Percentiles rank a stretch among this genome's conserved stretches.
Evolutionary conservation across 2,797 vertebrate species (phyloP).

Genomic region (Sebastes reedi): DNA sequence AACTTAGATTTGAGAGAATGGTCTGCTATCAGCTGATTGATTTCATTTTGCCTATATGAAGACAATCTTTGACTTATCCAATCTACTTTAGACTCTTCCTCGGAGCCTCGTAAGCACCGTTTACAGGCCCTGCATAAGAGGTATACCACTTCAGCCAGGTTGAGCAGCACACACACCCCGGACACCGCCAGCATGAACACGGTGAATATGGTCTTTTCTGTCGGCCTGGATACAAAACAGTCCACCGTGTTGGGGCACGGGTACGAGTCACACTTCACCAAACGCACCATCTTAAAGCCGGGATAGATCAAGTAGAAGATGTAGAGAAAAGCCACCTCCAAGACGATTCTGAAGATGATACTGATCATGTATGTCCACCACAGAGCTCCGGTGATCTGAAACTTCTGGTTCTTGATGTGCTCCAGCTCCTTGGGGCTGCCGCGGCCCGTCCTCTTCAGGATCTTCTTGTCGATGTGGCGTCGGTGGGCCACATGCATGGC

Average conservation of each 20-base stretch:
- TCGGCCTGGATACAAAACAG: slow-evolving; percentile 97
- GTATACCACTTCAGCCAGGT: slow-evolving; percentile 92
- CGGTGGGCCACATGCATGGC: slow-evolving; percentile 98
- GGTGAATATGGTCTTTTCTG: slow-evolving; percentile 97
- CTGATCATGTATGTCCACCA: slow-evolving; percentile 99
- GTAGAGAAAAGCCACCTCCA: slow-evolving; percentile 94
- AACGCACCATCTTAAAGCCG: slow-evolving; percentile 94
- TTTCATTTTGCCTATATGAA: slow-evolving; percentile 93
- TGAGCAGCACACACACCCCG: slow-evolving; percentile 93
- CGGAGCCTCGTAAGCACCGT: slow-evolving; percentile 78
- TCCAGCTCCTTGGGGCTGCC: slow-evolving; percentile 89
- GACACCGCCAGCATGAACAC: slow-evolving; percentile 97
- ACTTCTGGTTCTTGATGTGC: slow-evolving; percentile 93
- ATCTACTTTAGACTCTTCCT: slow-evolving; percentile 84
- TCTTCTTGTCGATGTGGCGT: slow-evolving; percentile 94
- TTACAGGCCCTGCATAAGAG: slow-evolving; percentile 88
- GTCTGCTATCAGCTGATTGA: slow-evolving; percentile 89
- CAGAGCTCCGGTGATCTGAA: slow-evolving; percentile 90
- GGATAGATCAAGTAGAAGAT: slow-evolving; percentile 98
- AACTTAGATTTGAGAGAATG: slow-evolving; percentile 82
- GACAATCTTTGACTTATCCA: slow-evolving; percentile 86
- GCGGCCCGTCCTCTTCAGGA: slow-evolving; percentile 87
- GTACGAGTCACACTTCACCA: slow-evolving; percentile 96
- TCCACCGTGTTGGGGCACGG: slow-evolving; percentile 98
- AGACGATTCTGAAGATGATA: slow-evolving; percentile 91